Base-by-base conservation (phyloP, 1,140 invertebrate genomes). In the Drosophila takahashii region DNA sequence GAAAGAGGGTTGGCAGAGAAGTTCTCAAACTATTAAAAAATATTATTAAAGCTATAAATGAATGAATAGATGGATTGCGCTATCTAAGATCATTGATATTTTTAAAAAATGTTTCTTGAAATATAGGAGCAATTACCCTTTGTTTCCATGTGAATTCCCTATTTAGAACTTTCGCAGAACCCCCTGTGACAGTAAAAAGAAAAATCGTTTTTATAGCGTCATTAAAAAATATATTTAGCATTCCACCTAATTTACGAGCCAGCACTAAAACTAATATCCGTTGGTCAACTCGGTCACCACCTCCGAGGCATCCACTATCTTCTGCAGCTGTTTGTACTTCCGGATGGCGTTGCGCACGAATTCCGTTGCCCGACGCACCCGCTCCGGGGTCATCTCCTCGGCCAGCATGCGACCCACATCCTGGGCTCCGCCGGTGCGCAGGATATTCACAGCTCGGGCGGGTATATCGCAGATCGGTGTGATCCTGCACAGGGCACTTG, bases 381-480 rank as follows among this genome's bases (percentile, higher is more conserved):
- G 93, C 18, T 94, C 92, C 3, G 91, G 84, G 0, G 92, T 93
- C 47, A 93, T 87, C 69, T 92, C 67, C 57, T 83, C 57, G 79
- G 81, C 64, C 72, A 83, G 50, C 92, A 90, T 65, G 52, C 80
- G 60, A 52, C 89, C 64, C 87, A 83, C 77, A 91, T 87, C 50
- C 64, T 78, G 57, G 72, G 83, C 79, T 57, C 87, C 76, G 26
- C 92, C 57, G 56, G 72, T 81, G 78, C 79, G 86, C 10, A 81
- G 75, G 13, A 93, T 92, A 5, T 92, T 92, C 0, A 94, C 84
- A 8, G 94, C 94, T 18, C 93, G 77, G 77, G 94, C 94, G 2
- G 92, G 92, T 22, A 95, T 94, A 0, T 93, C 93, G 78, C 95
- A 96, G 27, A 96, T 70, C 7, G 95, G 94, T 0, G 95, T 95